A percentile compares a stretch with the other conserved stretches of the same genome.
Conservation (phyloP, 2,113 vertebrate genomes). For the Oceanodroma tethys region DNA sequence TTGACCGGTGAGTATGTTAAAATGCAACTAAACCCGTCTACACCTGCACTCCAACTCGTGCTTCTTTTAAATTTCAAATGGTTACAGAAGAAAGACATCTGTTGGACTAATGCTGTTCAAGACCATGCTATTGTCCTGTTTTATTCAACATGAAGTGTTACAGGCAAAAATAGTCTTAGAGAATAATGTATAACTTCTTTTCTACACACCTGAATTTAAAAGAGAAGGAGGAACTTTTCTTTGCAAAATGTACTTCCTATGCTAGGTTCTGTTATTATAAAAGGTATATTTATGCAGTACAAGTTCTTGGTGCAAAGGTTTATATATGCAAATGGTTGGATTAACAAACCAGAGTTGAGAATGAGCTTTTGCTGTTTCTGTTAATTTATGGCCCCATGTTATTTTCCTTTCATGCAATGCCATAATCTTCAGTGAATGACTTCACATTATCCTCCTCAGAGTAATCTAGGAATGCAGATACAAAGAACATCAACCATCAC, state of each 20-base stretch:
- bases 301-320: background rate
- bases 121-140: background rate
- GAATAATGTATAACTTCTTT: background rate
- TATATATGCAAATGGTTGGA: background rate
- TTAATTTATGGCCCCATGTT: background rate
- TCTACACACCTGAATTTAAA: background rate
- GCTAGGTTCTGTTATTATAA: background rate
- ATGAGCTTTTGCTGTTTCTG: background rate
- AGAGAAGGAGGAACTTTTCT: background rate
- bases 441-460: background rate
- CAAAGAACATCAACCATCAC: background rate
- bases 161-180: background rate
- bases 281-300: background rate
- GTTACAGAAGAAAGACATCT: background rate
- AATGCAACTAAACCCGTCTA: background rate
- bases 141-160: background rate
- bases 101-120: background rate
- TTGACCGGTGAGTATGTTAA: background rate
- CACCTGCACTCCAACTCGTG: background rate
- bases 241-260: background rate
- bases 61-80: background rate
- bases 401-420: constrained; percentile 18
- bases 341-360: background rate
- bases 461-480: constrained; percentile 41
- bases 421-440: background rate